Conservation (phyloP, 2,113 vertebrate species). For the Puntigrus tetrazona region DNA sequence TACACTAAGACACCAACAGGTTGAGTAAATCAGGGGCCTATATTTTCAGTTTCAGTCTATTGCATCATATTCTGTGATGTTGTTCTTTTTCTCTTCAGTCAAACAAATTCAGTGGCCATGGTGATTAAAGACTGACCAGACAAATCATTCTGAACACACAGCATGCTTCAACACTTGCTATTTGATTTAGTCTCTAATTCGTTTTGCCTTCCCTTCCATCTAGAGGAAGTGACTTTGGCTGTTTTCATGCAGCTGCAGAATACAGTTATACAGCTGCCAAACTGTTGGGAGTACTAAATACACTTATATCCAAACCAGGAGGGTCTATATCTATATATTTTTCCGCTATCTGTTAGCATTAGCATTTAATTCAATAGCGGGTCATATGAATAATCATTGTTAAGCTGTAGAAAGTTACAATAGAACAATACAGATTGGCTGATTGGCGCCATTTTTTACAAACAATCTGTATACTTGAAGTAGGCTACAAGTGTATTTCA, state of each 20-base stretch:
- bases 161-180: background rate
- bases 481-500: background rate
- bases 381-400: background rate
- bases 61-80: constrained; percentile 32
- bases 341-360: background rate
- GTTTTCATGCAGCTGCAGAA: background rate
- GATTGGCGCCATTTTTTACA: background rate
- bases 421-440: background rate
- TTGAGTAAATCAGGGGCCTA: background rate
- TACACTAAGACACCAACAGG: background rate
- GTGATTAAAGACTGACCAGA: constrained; percentile 27
- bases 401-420: no score
- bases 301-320: background rate
- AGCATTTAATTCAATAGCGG: background rate
- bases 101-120: background rate
- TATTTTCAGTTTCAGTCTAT: constrained; percentile 30
- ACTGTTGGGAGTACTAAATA: background rate
- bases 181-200: constrained; percentile 29
- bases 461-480: background rate
- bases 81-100: constrained; percentile 18
- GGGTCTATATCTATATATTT: background rate
- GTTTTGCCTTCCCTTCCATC: background rate
- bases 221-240: background rate
- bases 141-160: background rate
- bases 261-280: background rate